These are phyloP conservation scores for Acleris emargana DNA, from an alignment of 2,888 invertebrate species.

Conservation along the genomic window DNA sequence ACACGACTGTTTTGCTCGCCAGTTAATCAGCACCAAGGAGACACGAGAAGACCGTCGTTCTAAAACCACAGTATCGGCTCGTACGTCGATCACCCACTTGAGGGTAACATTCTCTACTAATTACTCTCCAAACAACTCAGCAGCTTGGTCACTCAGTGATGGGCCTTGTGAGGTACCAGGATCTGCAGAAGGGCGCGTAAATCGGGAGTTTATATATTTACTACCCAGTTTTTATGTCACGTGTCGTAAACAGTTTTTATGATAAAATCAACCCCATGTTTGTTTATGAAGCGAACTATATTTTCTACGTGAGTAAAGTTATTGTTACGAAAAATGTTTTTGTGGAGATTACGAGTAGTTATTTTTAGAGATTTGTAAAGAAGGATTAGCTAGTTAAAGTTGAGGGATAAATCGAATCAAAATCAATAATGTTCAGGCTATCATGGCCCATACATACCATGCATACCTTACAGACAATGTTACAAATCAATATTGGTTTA, in stretches of 20 bases:
- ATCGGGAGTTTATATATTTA: not conserved
- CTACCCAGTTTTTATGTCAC: not conserved
- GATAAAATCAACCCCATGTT: constrained; percentile 7
- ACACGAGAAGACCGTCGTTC: too few species aligned
- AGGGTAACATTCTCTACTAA: constrained; percentile 7
- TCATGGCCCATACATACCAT: too few species aligned
- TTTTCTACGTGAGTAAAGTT: not conserved
- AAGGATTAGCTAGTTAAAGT: too few species aligned
- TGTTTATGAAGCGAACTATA: constrained; percentile 1
- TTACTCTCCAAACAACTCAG: constrained; percentile 6
- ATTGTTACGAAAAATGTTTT: not conserved
- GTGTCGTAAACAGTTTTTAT: constrained; percentile 12
- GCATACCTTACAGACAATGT: too few species aligned
- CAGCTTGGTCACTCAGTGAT: constrained; percentile 5
- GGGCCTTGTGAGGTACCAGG: not conserved
- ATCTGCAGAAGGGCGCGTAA: not conserved
- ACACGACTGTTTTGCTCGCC: too few species aligned
- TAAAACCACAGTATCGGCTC: too few species aligned
- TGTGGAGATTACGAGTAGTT: not conserved
- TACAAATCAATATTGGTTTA: too few species aligned
- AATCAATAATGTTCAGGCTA: too few species aligned
- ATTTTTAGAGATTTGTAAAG: too few species aligned
- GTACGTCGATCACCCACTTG: not conserved
- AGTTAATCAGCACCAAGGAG: too few species aligned
- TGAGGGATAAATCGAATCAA: too few species aligned